A percentile compares a stretch with the other conserved stretches of the same genome.
phyloP scores from a whole-genome alignment of 2,113 vertebrate species.

The Mus spicilegus region DNA sequence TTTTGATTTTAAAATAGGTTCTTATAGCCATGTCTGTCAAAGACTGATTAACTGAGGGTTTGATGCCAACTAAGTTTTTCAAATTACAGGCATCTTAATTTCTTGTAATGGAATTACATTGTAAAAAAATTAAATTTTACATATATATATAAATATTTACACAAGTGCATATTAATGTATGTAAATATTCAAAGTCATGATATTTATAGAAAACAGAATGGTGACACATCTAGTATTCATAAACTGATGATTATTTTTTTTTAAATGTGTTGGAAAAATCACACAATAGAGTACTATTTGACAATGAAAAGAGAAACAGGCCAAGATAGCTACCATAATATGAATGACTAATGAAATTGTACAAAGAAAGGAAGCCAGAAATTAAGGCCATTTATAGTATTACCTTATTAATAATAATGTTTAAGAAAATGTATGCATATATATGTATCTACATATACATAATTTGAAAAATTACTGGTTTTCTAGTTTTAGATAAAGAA shows the following conservation, averaged over 20 bases:
- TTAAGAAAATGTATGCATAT: not conserved
- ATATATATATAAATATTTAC: not conserved
- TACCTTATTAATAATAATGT: not conserved
- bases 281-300: not conserved
- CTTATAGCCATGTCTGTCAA: conserved; percentile 9
- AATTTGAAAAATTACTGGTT: not conserved
- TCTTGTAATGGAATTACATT: not conserved
- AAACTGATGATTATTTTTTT: not conserved
- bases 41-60: conserved; percentile 46
- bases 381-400: not conserved
- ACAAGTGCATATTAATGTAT: not conserved
- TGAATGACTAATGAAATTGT: not conserved
- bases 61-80: conserved; percentile 2
- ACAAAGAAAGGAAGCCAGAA: not conserved
- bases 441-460: not conserved
- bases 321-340: not conserved
- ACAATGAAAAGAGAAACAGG: not conserved
- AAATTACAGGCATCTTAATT: not conserved
- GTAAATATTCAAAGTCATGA: not conserved
- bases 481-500: not conserved
- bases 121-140: not conserved
- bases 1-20: conserved; percentile 51
- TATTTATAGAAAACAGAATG: not conserved
- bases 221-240: not conserved
- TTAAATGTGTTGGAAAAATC: not conserved